These are phyloP conservation scores for Grus americana DNA, from an alignment of 2,113 vertebrate species.

Conservation along the genomic window DNA sequence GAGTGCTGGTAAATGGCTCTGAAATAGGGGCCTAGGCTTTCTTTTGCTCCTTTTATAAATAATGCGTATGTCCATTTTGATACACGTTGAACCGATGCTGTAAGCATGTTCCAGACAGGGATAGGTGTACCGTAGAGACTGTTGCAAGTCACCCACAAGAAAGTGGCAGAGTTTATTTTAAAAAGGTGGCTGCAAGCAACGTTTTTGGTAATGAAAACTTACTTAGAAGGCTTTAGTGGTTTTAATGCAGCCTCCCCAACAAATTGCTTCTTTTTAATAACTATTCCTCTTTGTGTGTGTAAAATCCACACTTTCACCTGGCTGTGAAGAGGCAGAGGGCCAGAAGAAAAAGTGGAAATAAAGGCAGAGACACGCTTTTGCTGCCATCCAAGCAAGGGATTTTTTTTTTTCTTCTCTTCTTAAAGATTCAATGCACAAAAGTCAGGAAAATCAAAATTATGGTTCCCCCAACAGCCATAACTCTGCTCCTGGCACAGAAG, in stretches of 20 bases:
- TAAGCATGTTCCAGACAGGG: background rate
- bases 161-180: background rate
- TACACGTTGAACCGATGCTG: background rate
- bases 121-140: background rate
- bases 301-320: background rate
- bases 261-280: background rate
- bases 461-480: slow-evolving; percentile 48
- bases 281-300: background rate
- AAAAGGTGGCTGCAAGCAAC: background rate
- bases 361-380: background rate
- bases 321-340: background rate
- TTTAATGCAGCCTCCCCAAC: background rate
- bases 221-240: background rate
- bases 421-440: slow-evolving; percentile 34
- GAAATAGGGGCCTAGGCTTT: background rate
- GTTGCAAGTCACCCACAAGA: background rate
- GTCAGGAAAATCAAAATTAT: slow-evolving; percentile 30
- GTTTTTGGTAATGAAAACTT: background rate
- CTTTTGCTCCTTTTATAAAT: background rate
- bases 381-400: background rate
- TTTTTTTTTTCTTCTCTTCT: background rate
- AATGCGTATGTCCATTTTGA: background rate
- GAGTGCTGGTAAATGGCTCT: slow-evolving; percentile 1
- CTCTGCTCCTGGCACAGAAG: slow-evolving; percentile 41
- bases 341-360: background rate